Evolutionary conservation across 2,113 vertebrate genomes (phyloP), one percentile per base, ranked within the genome.

Genomic region (Malaclemys terrapin): DNA sequence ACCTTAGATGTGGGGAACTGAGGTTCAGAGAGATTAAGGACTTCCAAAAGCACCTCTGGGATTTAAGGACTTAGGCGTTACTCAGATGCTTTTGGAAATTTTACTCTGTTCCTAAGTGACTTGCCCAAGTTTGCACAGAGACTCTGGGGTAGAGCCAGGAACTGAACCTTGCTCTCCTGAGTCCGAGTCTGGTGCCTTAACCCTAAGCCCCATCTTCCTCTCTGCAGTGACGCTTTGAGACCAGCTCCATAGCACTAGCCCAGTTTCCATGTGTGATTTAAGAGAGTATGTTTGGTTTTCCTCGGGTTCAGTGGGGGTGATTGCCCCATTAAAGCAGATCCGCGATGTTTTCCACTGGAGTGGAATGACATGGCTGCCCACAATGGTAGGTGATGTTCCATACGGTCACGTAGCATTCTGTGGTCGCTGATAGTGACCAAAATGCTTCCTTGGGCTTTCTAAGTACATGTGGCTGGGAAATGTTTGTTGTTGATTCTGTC

Each of bases 401-500:
- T 52, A 3, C 4, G 1, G 2, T 27, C 92, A 49, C 29, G 92
- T 38, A 65, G 5, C 85, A 24, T 45, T 69, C n/a, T 65, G 62
- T 45, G 69, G 2, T 83, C 38, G 27, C 45, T 53, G 45, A 5
- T 59, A 57, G 29, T 76, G 62, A 19, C 79, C 89, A 76, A 79
- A 86, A 42, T 86, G 19, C 35, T 95, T 94, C 89, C 24, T 29
- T 83, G 27, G 57, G 52, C 29, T 82, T 80, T 47, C 19, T 59
- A 57, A 31, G 3, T 75, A n/a, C 50, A 8, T 9, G 16, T 83
- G 22, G 0, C 3, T 84, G 83, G 85, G 78, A 76, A 86, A 82
- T 8, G 38, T n/a, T n/a, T 49, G 10, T 56, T 80, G 31, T 0
- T 88, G 35, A 20, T 82, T 24, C 50, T 86, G 31, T 56, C 25